Conservation (phyloP, 2,888 invertebrate genomes). For the Acanthacorydalis orientalis region DNA sequence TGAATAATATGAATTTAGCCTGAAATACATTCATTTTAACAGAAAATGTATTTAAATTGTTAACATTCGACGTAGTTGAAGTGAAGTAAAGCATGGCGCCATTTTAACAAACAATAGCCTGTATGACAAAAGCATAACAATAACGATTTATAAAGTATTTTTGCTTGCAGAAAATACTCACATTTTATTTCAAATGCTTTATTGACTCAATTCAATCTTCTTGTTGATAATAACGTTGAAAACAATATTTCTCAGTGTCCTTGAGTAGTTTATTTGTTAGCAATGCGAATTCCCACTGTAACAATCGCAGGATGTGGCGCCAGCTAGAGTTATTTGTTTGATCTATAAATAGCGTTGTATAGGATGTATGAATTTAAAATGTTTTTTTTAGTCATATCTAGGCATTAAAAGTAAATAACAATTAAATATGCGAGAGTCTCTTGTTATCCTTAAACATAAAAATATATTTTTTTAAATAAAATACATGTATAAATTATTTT, state of each 20-base stretch:
- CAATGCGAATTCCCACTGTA: conserved; percentile 9
- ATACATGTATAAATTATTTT: too few species aligned
- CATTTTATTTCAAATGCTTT: too few species aligned
- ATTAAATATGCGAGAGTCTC: too few species aligned
- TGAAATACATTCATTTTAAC: too few species aligned
- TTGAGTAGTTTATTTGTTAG: conserved; percentile 11
- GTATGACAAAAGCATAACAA: conserved; percentile 4
- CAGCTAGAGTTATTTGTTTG: conserved; percentile 2
- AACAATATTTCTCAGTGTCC: conserved; percentile 3
- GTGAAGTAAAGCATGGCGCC: conserved; percentile 4
- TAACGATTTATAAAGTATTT: background rate
- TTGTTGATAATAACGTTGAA: background rate
- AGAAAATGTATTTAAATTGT: too few species aligned
- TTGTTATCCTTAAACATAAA: too few species aligned
- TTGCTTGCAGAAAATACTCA: too few species aligned
- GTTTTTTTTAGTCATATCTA: too few species aligned
- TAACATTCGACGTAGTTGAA: background rate
- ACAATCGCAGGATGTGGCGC: conserved; percentile 9
- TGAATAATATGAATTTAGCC: too few species aligned
- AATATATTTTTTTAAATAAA: too few species aligned
- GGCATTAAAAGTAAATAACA: too few species aligned
- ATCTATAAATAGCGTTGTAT: conserved; percentile 1
- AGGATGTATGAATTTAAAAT: too few species aligned
- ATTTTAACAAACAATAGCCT: conserved; percentile 7
- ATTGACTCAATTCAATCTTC: background rate